Evolutionary conservation across 2,888 invertebrate species (phyloP), one percentile per base, ranked within the genome.

Genomic region (Drosophila paranaensis): DNA sequence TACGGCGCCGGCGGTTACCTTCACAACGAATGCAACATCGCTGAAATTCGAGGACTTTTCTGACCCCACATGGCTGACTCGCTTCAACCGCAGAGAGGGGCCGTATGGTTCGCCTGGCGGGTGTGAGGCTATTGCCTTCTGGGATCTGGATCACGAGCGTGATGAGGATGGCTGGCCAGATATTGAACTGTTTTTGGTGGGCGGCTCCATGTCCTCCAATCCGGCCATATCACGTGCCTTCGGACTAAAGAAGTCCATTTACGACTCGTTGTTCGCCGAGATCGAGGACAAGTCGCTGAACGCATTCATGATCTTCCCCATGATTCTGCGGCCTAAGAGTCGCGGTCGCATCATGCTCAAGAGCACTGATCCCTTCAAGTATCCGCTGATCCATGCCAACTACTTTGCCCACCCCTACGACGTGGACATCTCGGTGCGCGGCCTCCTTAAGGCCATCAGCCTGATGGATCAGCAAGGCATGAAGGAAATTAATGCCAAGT

Each of bases 381-480:
- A 95, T 81, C 96, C 96, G 0, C 91, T 94, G 46, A 94, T 97
- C 66, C 94, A 95, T 75, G 94, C 96, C 3, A 96, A 96, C 83
- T 96, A 96, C 89, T 94, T 95, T 62, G 93, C 94, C 10, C 93
- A 95, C 72, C 94, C 94, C 6, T 93, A 94, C 39, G 97, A 97
- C 81, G 91, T 95, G 1, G 93, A 94, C 20, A 95, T 95, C 0
- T 91, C 96, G 8, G 93, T 96, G 0, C 93, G 94, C 6, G 94
- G 95, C 0, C 94, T 96, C 5, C 93, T 95, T 10, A 93, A 94
- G 66, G 91, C 94, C 4, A 92, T 95, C 53, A 93, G 93, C 10
- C 79, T 94, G 13, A 93, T 93, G 65, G 90, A 93, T 0, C 94
- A 94, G 0, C 90, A 91, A 0, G 93, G 94, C 2, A 94, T 95